These are phyloP conservation scores for Eulemur macaco DNA, from an alignment of 2,113 vertebrate species.

Conservation along the genomic window DNA sequence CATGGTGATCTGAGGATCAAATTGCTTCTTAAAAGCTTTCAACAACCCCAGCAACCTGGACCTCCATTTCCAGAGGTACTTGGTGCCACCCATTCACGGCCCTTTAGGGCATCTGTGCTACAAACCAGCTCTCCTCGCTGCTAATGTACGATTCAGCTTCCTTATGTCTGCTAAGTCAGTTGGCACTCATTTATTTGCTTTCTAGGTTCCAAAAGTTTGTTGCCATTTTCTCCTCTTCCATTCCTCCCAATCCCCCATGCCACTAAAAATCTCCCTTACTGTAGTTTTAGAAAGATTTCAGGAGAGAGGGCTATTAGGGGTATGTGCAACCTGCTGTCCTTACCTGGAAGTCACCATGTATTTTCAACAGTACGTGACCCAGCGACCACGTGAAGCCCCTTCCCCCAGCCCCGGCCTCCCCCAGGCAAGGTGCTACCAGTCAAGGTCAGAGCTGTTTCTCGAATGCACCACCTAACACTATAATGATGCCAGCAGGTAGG, in stretches of 20 bases:
- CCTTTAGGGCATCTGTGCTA: not conserved
- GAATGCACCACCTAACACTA: not conserved
- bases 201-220: not conserved
- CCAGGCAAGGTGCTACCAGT: too few species aligned
- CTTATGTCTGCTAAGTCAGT: not conserved
- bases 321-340: not conserved
- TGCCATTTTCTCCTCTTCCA: not conserved
- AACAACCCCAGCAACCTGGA: not conserved
- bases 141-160: not conserved
- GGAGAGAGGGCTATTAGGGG: not conserved
- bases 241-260: not conserved
- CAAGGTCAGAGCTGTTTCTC: not conserved
- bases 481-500: not conserved
- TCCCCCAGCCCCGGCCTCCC: not conserved
- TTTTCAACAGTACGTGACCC: not conserved
- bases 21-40: not conserved
- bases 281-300: not conserved
- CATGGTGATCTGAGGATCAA: not conserved
- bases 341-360: not conserved
- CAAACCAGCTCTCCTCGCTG: not conserved
- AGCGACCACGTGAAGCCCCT: not conserved
- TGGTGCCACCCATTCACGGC: not conserved
- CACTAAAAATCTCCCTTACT: not conserved
- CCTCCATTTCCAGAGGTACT: not conserved
- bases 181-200: not conserved